These are phyloP conservation scores for Echeneis naucrates DNA, from an alignment of 2,797 vertebrate species.

Conservation along the genomic window DNA sequence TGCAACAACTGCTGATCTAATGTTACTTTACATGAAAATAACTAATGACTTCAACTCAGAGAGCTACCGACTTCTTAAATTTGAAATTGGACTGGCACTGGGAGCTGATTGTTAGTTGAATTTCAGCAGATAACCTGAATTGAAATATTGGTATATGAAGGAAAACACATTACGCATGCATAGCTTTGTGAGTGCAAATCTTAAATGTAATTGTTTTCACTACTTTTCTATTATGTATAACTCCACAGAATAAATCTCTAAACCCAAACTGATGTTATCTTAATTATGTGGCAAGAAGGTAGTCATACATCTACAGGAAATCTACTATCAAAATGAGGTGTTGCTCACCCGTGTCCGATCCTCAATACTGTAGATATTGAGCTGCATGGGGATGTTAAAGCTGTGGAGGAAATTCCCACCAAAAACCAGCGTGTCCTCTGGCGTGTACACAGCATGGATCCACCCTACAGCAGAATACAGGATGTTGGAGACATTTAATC, in stretches of 20 bases:
- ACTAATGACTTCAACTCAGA: neutral
- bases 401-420: conserved; percentile 99
- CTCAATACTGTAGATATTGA: conserved; percentile 97
- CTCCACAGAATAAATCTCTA: conserved; percentile 10
- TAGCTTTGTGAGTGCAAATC: neutral
- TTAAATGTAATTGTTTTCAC: neutral
- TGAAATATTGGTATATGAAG: neutral
- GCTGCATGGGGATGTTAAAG: conserved; percentile 99
- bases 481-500: neutral
- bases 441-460: conserved; percentile 99
- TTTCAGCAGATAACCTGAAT: neutral
- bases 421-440: conserved; percentile 96
- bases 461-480: conserved; percentile 85
- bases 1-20: neutral
- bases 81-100: neutral
- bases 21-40: neutral
- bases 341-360: conserved; percentile 93
- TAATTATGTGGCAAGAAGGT: neutral
- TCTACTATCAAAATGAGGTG: neutral
- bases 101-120: neutral
- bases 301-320: neutral
- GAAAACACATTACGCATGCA: neutral
- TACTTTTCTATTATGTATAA: neutral
- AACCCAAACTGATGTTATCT: conserved; percentile 13
- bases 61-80: neutral